These are phyloP conservation scores for Microctonus hyperodae DNA, from an alignment of 2,888 invertebrate species.

Conservation along the genomic window DNA sequence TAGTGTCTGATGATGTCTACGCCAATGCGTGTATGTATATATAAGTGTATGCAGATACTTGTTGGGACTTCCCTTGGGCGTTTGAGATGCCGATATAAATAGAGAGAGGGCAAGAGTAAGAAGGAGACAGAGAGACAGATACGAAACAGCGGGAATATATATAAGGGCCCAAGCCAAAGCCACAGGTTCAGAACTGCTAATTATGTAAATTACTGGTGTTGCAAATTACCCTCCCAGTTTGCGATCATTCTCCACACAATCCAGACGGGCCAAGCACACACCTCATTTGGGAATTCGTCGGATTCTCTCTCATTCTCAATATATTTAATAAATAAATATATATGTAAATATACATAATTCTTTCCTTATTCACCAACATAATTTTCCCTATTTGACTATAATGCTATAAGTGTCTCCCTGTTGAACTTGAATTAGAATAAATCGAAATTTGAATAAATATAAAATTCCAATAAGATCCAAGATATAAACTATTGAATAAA, in stretches of 20 bases:
- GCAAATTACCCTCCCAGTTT: conserved; percentile 64
- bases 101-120: conserved; percentile 24
- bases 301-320: not conserved
- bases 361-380: not conserved
- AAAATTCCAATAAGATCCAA: not conserved
- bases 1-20: conserved; percentile 21
- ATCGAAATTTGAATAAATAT: not conserved
- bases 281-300: conserved; percentile 56
- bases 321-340: too few relatives aligned
- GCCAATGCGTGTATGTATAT: conserved; percentile 27
- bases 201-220: conserved; percentile 64
- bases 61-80: conserved; percentile 25
- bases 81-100: conserved; percentile 25
- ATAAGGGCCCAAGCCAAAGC: conserved; percentile 42
- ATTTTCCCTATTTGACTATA: not conserved
- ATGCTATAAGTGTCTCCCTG: not conserved
- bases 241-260: conserved; percentile 63
- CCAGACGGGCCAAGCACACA: conserved; percentile 48
- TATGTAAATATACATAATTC: not conserved
- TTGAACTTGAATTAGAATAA: not conserved
- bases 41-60: conserved; percentile 7
- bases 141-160: not conserved
- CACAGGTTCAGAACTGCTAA: conserved; percentile 62
- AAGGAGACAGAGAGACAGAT: conserved; percentile 1
- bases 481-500: not conserved